Evolutionary conservation across 2,797 vertebrate genomes (phyloP).

Genomic region (Chelidonichthys spinosus): DNA sequence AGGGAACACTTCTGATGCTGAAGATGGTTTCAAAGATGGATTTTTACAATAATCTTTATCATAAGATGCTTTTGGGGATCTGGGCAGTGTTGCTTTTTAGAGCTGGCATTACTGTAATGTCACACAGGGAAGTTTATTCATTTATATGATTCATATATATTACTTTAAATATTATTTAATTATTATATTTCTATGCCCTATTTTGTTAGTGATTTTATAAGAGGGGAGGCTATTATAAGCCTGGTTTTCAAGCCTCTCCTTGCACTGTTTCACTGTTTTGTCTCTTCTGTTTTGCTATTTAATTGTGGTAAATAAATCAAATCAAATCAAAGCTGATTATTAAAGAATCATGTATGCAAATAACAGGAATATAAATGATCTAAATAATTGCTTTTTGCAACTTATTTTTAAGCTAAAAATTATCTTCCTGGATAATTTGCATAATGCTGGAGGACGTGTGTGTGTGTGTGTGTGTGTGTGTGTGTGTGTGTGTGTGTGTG

Average conservation of each 20-base stretch:
- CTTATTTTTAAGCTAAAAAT: background rate
- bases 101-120: background rate
- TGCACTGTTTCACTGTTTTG: no score
- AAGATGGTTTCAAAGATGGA: background rate
- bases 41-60: background rate
- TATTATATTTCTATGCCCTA: no score
- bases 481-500: slow-evolving; percentile 4
- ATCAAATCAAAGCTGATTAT: no score
- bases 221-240: no score
- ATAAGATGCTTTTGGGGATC: background rate
- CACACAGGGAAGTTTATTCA: background rate
- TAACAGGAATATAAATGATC: no score
- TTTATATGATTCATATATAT: no score
- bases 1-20: background rate
- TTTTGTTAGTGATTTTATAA: no score
- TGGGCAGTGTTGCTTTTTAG: background rate
- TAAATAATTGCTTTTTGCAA: background rate
- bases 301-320: no score
- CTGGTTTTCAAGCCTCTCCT: no score
- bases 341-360: no score
- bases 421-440: background rate
- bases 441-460: slow-evolving; percentile 20
- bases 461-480: background rate
- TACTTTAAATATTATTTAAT: no score
- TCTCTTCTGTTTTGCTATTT: no score